These are phyloP conservation scores for Bombyx huttoni DNA, from an alignment of 2,888 invertebrate genomes.

Conservation along the genomic window DNA sequence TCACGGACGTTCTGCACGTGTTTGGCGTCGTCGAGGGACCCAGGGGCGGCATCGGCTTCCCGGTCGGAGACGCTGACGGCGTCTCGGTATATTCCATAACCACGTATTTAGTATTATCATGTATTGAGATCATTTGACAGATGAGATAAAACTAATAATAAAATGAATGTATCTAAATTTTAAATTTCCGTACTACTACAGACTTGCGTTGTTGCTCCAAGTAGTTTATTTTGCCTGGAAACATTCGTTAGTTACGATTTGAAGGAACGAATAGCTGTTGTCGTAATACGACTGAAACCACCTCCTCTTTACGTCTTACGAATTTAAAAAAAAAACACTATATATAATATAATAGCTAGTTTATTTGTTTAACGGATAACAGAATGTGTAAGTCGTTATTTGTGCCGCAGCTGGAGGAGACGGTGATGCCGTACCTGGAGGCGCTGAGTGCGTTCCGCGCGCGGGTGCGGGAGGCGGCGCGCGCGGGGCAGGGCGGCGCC, in stretches of 20 bases:
- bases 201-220: too few species aligned
- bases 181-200: too few species aligned
- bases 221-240: too few species aligned
- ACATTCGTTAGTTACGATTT: too few species aligned
- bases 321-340: too few species aligned
- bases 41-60: conserved; percentile 81
- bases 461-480: conserved; percentile 44
- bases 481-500: conserved; percentile 61
- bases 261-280: too few species aligned
- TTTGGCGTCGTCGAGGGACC: conserved; percentile 82
- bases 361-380: background rate
- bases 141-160: too few species aligned
- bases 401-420: conserved; percentile 75
- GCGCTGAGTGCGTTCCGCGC: conserved; percentile 89
- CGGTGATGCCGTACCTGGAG: conserved; percentile 90
- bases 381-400: background rate
- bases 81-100: conserved; percentile 41
- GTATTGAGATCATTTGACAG: too few species aligned
- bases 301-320: too few species aligned
- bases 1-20: conserved; percentile 83
- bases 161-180: too few species aligned
- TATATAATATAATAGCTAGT: too few species aligned
- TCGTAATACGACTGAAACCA: too few species aligned
- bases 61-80: conserved; percentile 59
- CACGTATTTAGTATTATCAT: conserved; percentile 31